Conservation (phyloP, 64 coral and sea anemone genomes). For the Montipora efflorescens region DNA sequence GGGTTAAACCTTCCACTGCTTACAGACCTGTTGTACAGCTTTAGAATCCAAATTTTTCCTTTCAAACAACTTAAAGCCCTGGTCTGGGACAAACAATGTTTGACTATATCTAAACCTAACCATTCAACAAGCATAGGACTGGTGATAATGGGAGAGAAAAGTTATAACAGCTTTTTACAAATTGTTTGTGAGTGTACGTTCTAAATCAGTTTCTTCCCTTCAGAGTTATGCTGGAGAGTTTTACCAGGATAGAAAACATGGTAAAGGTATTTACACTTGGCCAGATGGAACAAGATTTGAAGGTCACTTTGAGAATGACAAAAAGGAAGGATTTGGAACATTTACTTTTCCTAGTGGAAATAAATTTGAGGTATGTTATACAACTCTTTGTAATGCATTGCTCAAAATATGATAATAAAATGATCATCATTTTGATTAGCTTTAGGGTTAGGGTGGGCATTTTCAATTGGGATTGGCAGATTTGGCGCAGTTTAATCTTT, state of each 20-base stretch:
- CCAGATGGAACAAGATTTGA: constrained; percentile 93
- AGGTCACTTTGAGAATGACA: constrained; percentile 94
- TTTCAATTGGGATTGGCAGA: too few relatives aligned
- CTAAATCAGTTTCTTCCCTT: not conserved
- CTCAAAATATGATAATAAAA: too few relatives aligned
- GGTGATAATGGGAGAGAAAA: not conserved
- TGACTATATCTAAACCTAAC: too few relatives aligned
- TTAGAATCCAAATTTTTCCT: too few relatives aligned
- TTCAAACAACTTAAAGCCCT: too few relatives aligned
- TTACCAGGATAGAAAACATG: constrained; percentile 84
- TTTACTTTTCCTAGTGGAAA: constrained; percentile 94
- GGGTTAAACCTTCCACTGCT: too few relatives aligned
- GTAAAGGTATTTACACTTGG: constrained; percentile 89
- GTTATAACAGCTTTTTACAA: not conserved
- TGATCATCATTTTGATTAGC: too few relatives aligned
- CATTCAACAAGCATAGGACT: not conserved
- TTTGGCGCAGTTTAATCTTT: too few relatives aligned
- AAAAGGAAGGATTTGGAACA: constrained; percentile 92
- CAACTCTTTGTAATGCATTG: not conserved
- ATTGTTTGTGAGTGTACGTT: not conserved
- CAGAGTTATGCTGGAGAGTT: constrained; percentile 89
- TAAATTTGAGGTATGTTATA: constrained; percentile 87
- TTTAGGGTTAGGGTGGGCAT: too few relatives aligned
- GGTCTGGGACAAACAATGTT: too few relatives aligned
- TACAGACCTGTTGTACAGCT: too few relatives aligned